phyloP scores from a whole-genome alignment of 1,140 invertebrate genomes.

The Drosophila sp. region DNA sequence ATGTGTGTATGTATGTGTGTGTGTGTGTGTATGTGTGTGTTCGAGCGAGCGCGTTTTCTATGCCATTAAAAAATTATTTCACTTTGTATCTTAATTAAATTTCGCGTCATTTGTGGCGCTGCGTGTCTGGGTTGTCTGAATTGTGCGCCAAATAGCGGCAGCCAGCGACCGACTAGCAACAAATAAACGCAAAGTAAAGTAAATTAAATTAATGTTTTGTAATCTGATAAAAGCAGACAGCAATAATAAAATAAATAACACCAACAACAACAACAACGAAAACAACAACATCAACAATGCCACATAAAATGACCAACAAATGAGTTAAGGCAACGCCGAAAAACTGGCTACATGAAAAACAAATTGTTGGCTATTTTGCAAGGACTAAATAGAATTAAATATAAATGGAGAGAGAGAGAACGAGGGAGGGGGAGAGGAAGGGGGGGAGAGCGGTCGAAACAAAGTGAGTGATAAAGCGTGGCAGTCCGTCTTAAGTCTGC shows the following conservation, averaged over 20 bases:
- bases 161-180: constrained; percentile 1
- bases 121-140: constrained; percentile 38
- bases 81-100: constrained; percentile 78
- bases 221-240: constrained; percentile 67
- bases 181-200: constrained; percentile 46
- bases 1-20: background rate
- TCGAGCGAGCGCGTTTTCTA: constrained; percentile 35
- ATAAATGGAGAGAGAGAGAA: background rate
- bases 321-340: constrained; percentile 19
- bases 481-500: no score
- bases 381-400: constrained; percentile 25
- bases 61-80: constrained; percentile 78
- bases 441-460: no score
- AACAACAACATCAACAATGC: constrained; percentile 18
- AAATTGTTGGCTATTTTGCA: background rate
- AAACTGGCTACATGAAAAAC: background rate
- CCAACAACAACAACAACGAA: constrained; percentile 12
- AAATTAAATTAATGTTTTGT: constrained; percentile 78
- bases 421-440: background rate
- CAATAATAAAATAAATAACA: constrained; percentile 49
- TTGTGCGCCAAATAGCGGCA: constrained; percentile 25
- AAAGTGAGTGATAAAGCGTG: background rate
- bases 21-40: background rate
- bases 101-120: constrained; percentile 65
- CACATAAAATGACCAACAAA: constrained; percentile 54